These are phyloP conservation scores for Limnodromus scolopaceus DNA, from an alignment of 2,797 vertebrate species.

Conservation along the genomic window DNA sequence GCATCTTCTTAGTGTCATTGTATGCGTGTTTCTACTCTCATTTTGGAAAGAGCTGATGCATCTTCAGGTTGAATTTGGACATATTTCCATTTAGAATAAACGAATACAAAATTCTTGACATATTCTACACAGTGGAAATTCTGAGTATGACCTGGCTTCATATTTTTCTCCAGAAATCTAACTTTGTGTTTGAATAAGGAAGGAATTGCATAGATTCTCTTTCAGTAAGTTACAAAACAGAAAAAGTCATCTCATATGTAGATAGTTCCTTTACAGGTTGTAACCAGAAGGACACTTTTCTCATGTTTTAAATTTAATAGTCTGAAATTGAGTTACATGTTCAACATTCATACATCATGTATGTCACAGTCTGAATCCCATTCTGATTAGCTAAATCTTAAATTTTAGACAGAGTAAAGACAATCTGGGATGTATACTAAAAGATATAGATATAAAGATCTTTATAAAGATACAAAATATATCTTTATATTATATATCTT, in stretches of 20 bases:
- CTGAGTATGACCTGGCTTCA: background rate
- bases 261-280: background rate
- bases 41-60: background rate
- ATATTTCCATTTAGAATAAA: background rate
- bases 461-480: too few species aligned
- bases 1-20: background rate
- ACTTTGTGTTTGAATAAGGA: background rate
- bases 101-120: background rate
- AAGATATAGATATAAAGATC: too few species aligned
- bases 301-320: background rate
- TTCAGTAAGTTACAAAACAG: background rate
- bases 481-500: too few species aligned
- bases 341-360: background rate
- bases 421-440: background rate
- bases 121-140: background rate
- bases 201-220: background rate
- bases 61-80: background rate
- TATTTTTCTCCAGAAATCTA: background rate
- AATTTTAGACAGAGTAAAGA: background rate
- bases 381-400: background rate
- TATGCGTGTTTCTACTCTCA: background rate
- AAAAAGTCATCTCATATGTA: background rate
- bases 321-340: background rate
- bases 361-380: background rate
- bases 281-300: background rate